Base-by-base conservation (phyloP, 2,888 invertebrate genomes). In the Eudemis profundana region DNA sequence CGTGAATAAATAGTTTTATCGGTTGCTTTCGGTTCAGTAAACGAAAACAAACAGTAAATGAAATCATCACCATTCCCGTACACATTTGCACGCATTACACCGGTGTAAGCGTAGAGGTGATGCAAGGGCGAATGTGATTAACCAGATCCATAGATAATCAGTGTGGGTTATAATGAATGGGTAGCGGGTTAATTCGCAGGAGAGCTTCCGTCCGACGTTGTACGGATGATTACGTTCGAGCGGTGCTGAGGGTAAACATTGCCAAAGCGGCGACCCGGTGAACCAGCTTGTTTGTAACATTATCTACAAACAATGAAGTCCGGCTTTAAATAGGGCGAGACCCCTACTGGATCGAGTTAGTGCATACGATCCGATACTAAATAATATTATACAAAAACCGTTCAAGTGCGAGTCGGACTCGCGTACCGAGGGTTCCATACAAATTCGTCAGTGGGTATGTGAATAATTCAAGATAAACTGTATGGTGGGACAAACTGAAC, bases 191-290 rank as follows among this genome's bases (percentile, higher is more conserved):
- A 77, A 81, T 79, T 79, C 78, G 74, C 67, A 77, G 78, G 77
- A 76, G 74, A 79, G 76, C 80, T 79, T 83, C 83, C 83, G 83
- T 75, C 63, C 71, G 71, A 77, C 73, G 75, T 74, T 71, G 54
- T 69, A 75, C 81, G 82, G 83, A 82, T 84, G 84, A 85, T 86
- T 85, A 85, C 78, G 75, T 70, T 82, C 69, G 69, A 72, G 70
- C 67, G 65, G 69, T 69, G 72, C 71, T 77, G 76, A 80, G 76
- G 74, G 76, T 83, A 82, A 84, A 86, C 82, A 87, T 82, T 81
- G 76, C 79, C 74, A 79, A 78, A 81, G 68, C 77, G 67, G 72
- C 77, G 74, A 76, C 75, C 73, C 66, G 66, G 61, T 69, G 74
- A 75, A 76, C 75, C 69, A 71, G 68, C 70, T 71, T 71, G 53